Conservation (phyloP, 2,113 vertebrate species). For the Recurvirostra avosetta region DNA sequence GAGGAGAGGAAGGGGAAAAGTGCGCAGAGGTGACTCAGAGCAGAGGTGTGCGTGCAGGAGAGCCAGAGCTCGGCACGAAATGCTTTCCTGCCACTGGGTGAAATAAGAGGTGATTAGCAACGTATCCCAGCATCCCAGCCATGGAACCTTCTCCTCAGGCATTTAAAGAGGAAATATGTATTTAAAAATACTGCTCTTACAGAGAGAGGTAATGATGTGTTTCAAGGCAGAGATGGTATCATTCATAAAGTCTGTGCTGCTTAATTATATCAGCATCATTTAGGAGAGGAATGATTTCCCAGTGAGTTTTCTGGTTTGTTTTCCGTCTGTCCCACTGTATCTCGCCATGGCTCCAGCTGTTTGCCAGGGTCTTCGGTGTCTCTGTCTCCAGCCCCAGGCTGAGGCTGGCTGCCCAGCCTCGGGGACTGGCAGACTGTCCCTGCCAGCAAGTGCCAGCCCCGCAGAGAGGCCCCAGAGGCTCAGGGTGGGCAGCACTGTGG, state of each 20-base stretch:
- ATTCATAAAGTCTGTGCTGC: constrained; percentile 28
- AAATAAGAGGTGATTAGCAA: background rate
- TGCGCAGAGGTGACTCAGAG: background rate
- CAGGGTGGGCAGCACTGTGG: background rate
- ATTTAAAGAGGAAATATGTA: background rate
- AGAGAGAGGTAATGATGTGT: constrained; percentile 48
- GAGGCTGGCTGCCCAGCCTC: background rate
- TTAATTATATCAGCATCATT: constrained; percentile 45
- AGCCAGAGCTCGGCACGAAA: background rate
- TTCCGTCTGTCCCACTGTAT: background rate
- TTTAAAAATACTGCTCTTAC: constrained; percentile 10
- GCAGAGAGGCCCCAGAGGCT: background rate
- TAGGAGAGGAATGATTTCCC: constrained; percentile 39
- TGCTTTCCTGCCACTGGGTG: background rate
- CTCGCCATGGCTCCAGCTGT: background rate
- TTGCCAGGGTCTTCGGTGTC: background rate
- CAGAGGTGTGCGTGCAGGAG: background rate
- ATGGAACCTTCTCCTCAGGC: background rate
- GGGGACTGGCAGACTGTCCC: background rate
- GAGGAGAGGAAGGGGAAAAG: background rate
- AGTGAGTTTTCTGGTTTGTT: constrained; percentile 29
- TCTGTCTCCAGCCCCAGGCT: background rate
- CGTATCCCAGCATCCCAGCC: background rate
- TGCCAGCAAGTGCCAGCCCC: background rate
- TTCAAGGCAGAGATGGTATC: constrained; percentile 47